A percentile compares a stretch with the other conserved stretches of the same genome.
Evolutionary conservation across 2,888 invertebrate genomes (phyloP).

Genomic region (Eupithecia subumbrata): DNA sequence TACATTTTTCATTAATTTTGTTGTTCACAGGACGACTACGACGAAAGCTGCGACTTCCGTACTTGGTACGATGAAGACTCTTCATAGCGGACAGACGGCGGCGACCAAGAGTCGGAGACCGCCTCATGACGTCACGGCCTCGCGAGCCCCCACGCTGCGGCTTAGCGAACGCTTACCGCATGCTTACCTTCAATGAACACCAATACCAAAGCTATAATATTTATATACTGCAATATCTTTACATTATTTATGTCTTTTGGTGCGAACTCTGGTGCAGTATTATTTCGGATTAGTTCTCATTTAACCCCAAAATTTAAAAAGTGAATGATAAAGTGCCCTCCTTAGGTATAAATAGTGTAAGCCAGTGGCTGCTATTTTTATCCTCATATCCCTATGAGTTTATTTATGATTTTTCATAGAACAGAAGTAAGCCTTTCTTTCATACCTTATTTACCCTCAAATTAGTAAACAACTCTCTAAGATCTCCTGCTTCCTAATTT

Average conservation of each 20-base stretch:
- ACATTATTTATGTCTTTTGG: slow-evolving; percentile 57
- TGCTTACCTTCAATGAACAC: slow-evolving; percentile 57
- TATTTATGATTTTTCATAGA: background rate
- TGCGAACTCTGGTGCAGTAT: slow-evolving; percentile 63
- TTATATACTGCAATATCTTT: slow-evolving; percentile 63
- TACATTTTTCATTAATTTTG: background rate
- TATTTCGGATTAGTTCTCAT: slow-evolving; percentile 56
- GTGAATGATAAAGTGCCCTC: background rate
- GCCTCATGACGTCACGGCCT: slow-evolving; percentile 50
- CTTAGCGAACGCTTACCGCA: slow-evolving; percentile 25
- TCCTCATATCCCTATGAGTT: slow-evolving; percentile 23
- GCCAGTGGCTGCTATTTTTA: slow-evolving; percentile 49
- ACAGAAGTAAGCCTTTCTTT: slow-evolving; percentile 32
- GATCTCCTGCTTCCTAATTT: slow-evolving; percentile 59
- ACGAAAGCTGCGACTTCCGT: slow-evolving; percentile 76
- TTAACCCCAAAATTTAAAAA: slow-evolving; percentile 36
- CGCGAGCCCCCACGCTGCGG: slow-evolving; percentile 38
- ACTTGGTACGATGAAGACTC: slow-evolving; percentile 81
- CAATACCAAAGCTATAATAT: slow-evolving; percentile 79
- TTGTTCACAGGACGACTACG: slow-evolving; percentile 72
- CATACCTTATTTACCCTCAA: slow-evolving; percentile 34
- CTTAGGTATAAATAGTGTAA: slow-evolving; percentile 15
- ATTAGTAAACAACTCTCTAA: slow-evolving; percentile 49
- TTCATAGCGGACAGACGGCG: slow-evolving; percentile 66
- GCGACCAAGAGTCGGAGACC: slow-evolving; percentile 45